phyloP scores from a whole-genome alignment of 2,888 invertebrate genomes.

The Dynastes maya region DNA sequence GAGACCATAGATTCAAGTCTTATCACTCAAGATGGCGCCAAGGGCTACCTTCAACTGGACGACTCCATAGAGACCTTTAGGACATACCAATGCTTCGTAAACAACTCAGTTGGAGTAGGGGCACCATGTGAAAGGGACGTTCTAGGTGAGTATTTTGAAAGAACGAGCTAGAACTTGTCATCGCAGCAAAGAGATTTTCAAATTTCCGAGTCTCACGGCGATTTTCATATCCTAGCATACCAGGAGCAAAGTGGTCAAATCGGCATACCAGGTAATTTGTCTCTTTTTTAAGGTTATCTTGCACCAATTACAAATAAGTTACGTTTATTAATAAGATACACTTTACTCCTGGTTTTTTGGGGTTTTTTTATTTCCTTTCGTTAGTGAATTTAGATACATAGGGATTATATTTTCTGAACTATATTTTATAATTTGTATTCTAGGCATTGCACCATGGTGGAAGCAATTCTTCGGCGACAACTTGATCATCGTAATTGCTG shows the following conservation, averaged over 20 bases:
- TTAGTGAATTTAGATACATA: too few relatives aligned
- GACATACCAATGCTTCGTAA: slow-evolving; percentile 89
- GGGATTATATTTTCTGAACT: too few relatives aligned
- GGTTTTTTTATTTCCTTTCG: too few relatives aligned
- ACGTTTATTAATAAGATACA: slow-evolving; percentile 53
- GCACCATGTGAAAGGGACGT: slow-evolving; percentile 79
- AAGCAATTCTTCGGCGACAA: slow-evolving; percentile 84
- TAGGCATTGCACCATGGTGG: slow-evolving; percentile 89
- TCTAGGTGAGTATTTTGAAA: slow-evolving; percentile 72
- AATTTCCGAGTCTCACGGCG: neutral
- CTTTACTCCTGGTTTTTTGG: slow-evolving; percentile 63
- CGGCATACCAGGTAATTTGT: slow-evolving; percentile 70
- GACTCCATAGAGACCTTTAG: slow-evolving; percentile 77
- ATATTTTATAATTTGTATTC: neutral
- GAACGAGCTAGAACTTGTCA: neutral
- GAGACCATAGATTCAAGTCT: slow-evolving; percentile 80
- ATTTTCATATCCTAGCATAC: slow-evolving; percentile 74
- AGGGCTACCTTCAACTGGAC: slow-evolving; percentile 78
- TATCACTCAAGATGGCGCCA: slow-evolving; percentile 72
- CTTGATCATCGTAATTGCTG: slow-evolving; percentile 81
- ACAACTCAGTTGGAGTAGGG: slow-evolving; percentile 84
- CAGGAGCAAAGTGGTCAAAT: slow-evolving; percentile 79
- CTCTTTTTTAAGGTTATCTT: slow-evolving; percentile 54
- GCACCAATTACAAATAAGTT: slow-evolving; percentile 52
- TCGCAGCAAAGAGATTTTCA: neutral